These are phyloP conservation scores for Meteorus colon DNA, from an alignment of 2,888 invertebrate species.

Conservation along the genomic window DNA sequence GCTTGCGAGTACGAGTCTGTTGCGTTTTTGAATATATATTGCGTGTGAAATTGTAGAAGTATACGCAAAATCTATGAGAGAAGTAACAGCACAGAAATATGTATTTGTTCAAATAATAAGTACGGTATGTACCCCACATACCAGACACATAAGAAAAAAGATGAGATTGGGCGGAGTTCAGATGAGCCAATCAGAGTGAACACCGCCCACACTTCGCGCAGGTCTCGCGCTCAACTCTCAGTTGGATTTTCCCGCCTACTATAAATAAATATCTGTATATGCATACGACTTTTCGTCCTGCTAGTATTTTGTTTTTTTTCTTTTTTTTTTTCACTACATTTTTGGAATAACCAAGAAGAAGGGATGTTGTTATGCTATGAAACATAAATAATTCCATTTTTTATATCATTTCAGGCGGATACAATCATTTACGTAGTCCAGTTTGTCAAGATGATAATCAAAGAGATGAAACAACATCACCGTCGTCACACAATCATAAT, in stretches of 20 bases:
- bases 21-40: no score
- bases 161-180: constrained; percentile 9
- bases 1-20: no score
- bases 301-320: no score
- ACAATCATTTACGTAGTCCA: constrained; percentile 76
- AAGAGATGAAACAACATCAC: constrained; percentile 70
- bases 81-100: no score
- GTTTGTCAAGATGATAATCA: constrained; percentile 72
- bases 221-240: neutral
- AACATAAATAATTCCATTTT: no score
- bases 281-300: no score
- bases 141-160: neutral
- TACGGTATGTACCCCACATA: neutral
- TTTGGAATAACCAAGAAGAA: no score
- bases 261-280: neutral
- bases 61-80: no score
- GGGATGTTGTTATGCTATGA: no score
- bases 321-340: no score
- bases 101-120: neutral
- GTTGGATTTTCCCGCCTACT: constrained; percentile 10
- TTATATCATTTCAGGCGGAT: constrained; percentile 76
- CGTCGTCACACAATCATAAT: constrained; percentile 68
- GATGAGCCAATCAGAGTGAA: neutral
- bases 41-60: no score
- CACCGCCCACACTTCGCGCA: constrained; percentile 67